Evolutionary conservation across 2,113 vertebrate species (phyloP).

Genomic region (Acanthisitta chloris): DNA sequence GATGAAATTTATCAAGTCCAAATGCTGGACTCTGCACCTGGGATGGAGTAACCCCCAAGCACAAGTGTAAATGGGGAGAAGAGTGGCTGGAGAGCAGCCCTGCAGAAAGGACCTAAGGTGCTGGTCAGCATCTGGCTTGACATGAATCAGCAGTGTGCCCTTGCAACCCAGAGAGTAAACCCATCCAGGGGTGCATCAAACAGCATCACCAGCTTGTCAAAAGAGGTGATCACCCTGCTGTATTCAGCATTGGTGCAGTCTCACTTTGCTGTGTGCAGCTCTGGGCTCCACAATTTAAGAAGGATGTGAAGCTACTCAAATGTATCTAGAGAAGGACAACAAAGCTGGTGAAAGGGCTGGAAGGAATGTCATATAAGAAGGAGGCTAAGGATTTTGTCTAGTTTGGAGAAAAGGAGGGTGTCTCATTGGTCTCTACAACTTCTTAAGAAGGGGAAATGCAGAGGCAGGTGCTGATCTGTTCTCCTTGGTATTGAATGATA

Average conservation of each 20-base stretch:
- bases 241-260: not conserved
- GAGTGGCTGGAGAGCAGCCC: not conserved
- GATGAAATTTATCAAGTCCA: not conserved
- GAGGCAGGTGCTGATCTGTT: not conserved
- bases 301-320: not conserved
- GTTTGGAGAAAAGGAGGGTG: not conserved
- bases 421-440: not conserved
- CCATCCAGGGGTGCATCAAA: not conserved
- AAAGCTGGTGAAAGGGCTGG: not conserved
- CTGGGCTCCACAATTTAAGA: not conserved
- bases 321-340: not conserved
- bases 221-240: not conserved
- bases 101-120: not conserved
- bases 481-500: not conserved
- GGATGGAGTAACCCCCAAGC: rapidly evolving
- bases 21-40: not conserved
- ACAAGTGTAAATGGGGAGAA: not conserved
- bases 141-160: not conserved
- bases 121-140: not conserved
- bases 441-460: not conserved
- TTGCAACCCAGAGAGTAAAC: not conserved
- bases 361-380: not conserved
- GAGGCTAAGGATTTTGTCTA: not conserved
- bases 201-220: not conserved
- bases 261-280: not conserved